A percentile compares a stretch with the other conserved stretches of the same genome.
These are phyloP conservation scores for Antedon mediterranea DNA, from an alignment of 53 echinoderm and acorn worm species.

Conservation along the genomic window DNA sequence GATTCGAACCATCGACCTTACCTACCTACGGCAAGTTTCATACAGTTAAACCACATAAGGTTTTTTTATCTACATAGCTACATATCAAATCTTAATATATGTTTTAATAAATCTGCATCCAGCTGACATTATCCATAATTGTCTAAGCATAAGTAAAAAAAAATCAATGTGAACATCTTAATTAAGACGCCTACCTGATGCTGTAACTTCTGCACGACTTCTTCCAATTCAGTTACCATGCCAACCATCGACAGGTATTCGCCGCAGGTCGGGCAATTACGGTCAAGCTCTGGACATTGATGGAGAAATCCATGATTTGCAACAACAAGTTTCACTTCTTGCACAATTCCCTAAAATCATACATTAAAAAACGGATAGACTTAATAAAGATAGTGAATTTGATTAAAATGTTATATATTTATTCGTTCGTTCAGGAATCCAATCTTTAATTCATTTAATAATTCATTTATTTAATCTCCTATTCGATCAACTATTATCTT, in stretches of 20 bases:
- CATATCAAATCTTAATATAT: no score
- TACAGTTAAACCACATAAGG: no score
- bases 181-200: slow-evolving; percentile 36
- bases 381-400: no score
- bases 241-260: slow-evolving; percentile 70
- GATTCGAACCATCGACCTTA: no score
- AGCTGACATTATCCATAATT: no score
- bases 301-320: slow-evolving; percentile 58
- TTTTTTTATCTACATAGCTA: no score
- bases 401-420: no score
- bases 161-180: neutral
- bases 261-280: slow-evolving; percentile 90
- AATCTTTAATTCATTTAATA: no score
- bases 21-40: no score
- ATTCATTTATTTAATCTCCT: no score
- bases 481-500: no score
- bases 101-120: no score
- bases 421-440: neutral
- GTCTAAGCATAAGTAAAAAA: neutral
- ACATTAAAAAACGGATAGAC: neutral
- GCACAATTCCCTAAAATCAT: slow-evolving; percentile 48
- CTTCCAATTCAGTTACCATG: slow-evolving; percentile 40
- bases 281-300: slow-evolving; percentile 59
- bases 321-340: slow-evolving; percentile 74
- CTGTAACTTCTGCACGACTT: slow-evolving; percentile 40